Evolutionary conservation across 2,113 vertebrate species (phyloP), one percentile per base, ranked within the genome.

Genomic region (Ascaphus truei): DNA sequence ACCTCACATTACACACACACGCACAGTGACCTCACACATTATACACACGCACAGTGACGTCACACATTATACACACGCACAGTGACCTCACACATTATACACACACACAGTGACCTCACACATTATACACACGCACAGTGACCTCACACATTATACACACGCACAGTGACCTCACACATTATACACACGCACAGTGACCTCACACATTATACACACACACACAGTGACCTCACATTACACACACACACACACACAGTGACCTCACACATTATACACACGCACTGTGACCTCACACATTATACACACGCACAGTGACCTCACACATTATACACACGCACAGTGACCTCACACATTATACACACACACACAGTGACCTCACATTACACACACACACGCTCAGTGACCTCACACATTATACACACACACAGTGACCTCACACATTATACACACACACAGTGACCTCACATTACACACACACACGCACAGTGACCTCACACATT

Each of bases 321-420:
- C 97, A 96, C 81, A 94, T 95, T 62, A 98, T 93, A 45, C 87
- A 81, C 31, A 99, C 88, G 47, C 83, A 89, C 2, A 99, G 91
- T n/a, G n/a, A n/a, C n/a, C n/a, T n/a, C n/a, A n/a, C n/a, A n/a
- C n/a, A n/a, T n/a, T n/a, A n/a, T n/a, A n/a, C n/a, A 45, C 41
- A 45, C 10, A 45, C 41, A 45, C 7, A 45, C 6, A 45, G 41
- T 18, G 7, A 47, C 12, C 43, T 47, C 43, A 16, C 7, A 15
- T 15, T 7, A 13, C 18, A 2, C 13, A 16, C 10, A 11, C 23
- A 47, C 16, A 61, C 22, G 12, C 4, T 20, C 7, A 36, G 7
- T 9, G 3, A 12, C 7, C 75, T 63, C 15, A 98, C 97, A n/a
- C n/a, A n/a, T n/a, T n/a, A n/a, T 9, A 45, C 41, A 45, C 10